These are phyloP conservation scores for Rhabdomys dilectus DNA, from an alignment of 2,113 vertebrate genomes.

Conservation along the genomic window DNA sequence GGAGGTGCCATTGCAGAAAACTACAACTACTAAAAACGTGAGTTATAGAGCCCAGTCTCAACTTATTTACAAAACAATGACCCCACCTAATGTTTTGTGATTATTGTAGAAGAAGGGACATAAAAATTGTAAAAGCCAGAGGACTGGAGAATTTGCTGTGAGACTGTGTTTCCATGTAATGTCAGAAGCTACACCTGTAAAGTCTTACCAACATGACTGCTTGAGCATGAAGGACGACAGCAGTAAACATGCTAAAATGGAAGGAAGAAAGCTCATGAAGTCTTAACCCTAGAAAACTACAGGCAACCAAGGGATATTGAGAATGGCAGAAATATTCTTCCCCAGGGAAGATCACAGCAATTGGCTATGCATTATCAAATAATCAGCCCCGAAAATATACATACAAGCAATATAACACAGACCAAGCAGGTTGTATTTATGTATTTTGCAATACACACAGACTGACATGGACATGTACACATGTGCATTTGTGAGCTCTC, in stretches of 20 bases:
- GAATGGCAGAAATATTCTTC: background rate
- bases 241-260: background rate
- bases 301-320: background rate
- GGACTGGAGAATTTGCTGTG: background rate
- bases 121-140: background rate
- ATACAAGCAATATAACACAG: background rate
- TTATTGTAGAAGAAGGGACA: background rate
- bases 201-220: background rate
- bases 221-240: background rate
- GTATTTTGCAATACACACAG: background rate
- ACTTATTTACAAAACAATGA: background rate
- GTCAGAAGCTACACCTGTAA: background rate
- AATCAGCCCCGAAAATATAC: background rate
- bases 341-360: background rate
- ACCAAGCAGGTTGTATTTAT: background rate
- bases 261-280: background rate
- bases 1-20: background rate
- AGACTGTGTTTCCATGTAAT: background rate
- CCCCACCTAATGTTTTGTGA: background rate
- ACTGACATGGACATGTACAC: background rate
- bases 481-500: no score
- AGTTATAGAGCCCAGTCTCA: background rate
- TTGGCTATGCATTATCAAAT: background rate
- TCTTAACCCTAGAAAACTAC: background rate
- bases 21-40: background rate